These are phyloP conservation scores for Leptobrachium leishanense DNA, from an alignment of 2,113 vertebrate species.

Conservation along the genomic window DNA sequence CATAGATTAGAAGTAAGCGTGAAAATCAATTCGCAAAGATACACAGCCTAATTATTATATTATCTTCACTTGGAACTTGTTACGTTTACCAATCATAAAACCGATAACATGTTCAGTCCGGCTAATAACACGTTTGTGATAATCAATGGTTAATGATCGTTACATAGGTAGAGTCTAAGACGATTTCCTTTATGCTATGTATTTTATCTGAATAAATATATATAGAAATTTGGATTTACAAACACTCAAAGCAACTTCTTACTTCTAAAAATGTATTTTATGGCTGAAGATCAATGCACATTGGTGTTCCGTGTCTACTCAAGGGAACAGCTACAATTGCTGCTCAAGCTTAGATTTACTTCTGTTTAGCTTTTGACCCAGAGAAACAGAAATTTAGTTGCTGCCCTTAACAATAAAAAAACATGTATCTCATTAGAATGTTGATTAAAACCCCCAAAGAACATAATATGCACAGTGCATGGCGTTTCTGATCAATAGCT, in stretches of 20 bases:
- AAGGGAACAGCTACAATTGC: background rate
- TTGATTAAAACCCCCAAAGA: background rate
- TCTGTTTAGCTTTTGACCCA: constrained; percentile 4
- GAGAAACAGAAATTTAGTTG: background rate
- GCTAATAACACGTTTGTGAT: too few relatives aligned
- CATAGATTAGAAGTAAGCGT: too few relatives aligned
- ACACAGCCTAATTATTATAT: too few relatives aligned
- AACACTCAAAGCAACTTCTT: background rate
- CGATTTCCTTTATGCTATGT: too few relatives aligned
- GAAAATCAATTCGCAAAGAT: too few relatives aligned
- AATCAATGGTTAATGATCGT: too few relatives aligned
- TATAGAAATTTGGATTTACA: background rate
- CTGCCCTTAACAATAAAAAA: background rate
- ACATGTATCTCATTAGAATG: background rate
- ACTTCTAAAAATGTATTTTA: background rate
- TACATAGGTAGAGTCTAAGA: too few relatives aligned
- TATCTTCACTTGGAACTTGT: too few relatives aligned
- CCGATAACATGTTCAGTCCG: too few relatives aligned
- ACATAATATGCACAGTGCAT: background rate
- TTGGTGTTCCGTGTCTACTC: background rate
- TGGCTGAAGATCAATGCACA: background rate
- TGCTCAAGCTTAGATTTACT: background rate
- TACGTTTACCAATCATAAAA: too few relatives aligned
- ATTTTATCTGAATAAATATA: too few relatives aligned
- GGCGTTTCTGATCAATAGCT: background rate